Evolutionary conservation across 2,888 invertebrate species (phyloP), one percentile per base, ranked within the genome.

Genomic region (Bimastos eiseni): DNA sequence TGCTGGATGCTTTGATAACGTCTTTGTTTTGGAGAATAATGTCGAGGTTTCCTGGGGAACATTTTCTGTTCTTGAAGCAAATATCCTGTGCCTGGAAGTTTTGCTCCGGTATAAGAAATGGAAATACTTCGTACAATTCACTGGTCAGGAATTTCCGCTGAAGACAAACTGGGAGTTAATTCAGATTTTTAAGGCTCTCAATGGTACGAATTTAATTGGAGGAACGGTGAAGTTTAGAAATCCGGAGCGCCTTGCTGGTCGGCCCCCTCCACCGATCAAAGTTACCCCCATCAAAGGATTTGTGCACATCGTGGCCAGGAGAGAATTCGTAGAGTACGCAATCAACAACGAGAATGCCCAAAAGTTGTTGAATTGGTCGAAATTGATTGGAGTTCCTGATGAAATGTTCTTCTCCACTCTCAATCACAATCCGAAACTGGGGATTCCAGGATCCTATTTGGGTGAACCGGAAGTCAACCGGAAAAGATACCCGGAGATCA

Each of bases 91-190:
- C 70, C 91, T 91, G 91, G 89, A 89, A 70, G 89, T 33, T 6
- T 49, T 89, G 44, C 89, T 89, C 0, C 34, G 30, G 55, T 55
- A 70, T 83, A 89, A 70, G 36, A 37, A 44, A n/a, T 91, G 92
- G 92, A 90, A 89, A n/a, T 92, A 92, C 91, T 93, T 94, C 90
- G 93, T 95, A 36, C 95, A 95, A 89, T 92, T 94, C 30, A 93
- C 94, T 0, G 94, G 94, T 5, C 93, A 94, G 89, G 94, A 94
- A 90, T 94, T 94, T 90, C 94, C 94, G 49, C 91, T 94, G 37
- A 94, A 93, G 90, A 94, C 94, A 17, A 95, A 94, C 91, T 90
- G 92, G 30, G 94, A 95, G 91, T 91, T 95, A 34, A 94, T 94
- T 6, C 91, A 93, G 90, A 94, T 94, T 21, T 90, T 95, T 17